Conservation (phyloP, 1,140 invertebrate species). For the Ladona fulva region DNA sequence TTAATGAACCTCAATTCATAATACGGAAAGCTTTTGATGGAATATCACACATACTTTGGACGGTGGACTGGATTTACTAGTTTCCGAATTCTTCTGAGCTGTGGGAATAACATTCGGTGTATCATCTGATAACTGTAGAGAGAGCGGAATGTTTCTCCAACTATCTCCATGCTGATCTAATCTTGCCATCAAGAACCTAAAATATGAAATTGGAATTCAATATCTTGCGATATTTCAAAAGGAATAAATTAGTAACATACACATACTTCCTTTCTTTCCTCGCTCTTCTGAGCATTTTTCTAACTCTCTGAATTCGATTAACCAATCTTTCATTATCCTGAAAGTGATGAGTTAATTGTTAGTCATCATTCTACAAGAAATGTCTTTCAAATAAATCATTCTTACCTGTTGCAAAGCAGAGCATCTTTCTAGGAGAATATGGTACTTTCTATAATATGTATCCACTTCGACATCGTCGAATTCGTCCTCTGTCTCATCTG, state of each 20-base stretch:
- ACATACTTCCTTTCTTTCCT: conserved; percentile 42
- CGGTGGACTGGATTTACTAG: not conserved
- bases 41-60: not conserved
- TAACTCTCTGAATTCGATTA: conserved; percentile 38
- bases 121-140: conserved; percentile 38
- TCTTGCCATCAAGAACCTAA: conserved; percentile 39
- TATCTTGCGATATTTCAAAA: conserved; percentile 27
- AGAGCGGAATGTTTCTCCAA: conserved; percentile 40
- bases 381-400: conserved; percentile 13
- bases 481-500: not conserved
- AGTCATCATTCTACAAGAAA: conserved; percentile 15
- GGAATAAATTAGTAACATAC: conserved; percentile 21
- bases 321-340: conserved; percentile 42
- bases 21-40: not conserved
- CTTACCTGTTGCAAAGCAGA: not conserved
- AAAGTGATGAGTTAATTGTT: conserved; percentile 21
- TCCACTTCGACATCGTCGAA: not conserved
- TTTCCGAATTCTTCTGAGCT: conserved; percentile 28
- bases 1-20: not conserved
- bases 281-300: conserved; percentile 36
- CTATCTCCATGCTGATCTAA: conserved; percentile 39
- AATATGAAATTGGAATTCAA: conserved; percentile 16
- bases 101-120: conserved; percentile 33
- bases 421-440: not conserved
- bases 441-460: not conserved